Percentiles rank a stretch among this genome's conserved stretches.
Evolutionary conservation across 1,140 invertebrate species (phyloP).

Genomic region (Metopolophium dirhodum): DNA sequence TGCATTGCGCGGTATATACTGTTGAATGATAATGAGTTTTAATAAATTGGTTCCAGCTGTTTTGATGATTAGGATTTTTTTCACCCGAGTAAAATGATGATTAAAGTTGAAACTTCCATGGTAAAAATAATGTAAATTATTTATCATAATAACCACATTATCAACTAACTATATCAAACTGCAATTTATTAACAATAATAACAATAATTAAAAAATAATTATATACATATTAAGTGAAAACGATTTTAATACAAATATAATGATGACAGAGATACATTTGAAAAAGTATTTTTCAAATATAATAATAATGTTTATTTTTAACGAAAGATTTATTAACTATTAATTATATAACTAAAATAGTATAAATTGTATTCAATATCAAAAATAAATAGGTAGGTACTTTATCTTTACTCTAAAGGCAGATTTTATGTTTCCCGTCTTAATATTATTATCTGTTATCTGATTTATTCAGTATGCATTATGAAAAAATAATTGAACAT

Average conservation of each 20-base stretch:
- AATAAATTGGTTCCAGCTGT: slow-evolving; percentile 54
- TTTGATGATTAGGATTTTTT: slow-evolving; percentile 48
- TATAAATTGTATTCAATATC: background rate
- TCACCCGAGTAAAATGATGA: background rate
- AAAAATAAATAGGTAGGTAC: background rate
- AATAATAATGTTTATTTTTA: background rate
- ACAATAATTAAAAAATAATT: background rate
- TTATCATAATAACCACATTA: background rate
- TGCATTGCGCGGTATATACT: slow-evolving; percentile 22
- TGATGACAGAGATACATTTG: background rate
- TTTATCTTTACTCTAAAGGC: background rate
- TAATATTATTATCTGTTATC: background rate
- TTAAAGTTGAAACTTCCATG: slow-evolving; percentile 24
- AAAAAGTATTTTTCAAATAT: background rate
- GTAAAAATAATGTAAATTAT: background rate
- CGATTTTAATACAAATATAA: background rate
- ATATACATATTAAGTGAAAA: background rate
- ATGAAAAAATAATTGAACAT: background rate
- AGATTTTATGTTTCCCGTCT: background rate
- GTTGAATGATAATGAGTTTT: slow-evolving; percentile 55
- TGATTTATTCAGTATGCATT: background rate
- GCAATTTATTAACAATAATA: background rate
- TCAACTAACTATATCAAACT: background rate
- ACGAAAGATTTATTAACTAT: background rate
- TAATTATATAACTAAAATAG: background rate